phyloP scores from a whole-genome alignment of 2,797 vertebrate genomes.

The Falco rusticolus region DNA sequence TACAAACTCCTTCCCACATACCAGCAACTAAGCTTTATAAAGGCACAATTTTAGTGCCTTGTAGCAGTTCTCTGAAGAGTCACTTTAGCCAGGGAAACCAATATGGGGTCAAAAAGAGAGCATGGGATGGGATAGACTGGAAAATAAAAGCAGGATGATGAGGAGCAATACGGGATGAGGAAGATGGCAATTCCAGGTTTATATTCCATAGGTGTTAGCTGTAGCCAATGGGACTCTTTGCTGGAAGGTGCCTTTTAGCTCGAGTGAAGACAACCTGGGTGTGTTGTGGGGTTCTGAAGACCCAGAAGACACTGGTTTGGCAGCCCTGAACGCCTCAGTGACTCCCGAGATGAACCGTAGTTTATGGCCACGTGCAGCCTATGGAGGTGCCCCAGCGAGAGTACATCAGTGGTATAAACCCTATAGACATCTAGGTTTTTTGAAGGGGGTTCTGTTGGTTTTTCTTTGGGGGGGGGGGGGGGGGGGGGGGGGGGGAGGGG shows the following conservation, averaged over 20 bases:
- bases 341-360: neutral
- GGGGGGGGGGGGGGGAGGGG: too few relatives aligned
- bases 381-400: neutral
- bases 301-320: neutral
- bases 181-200: neutral
- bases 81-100: neutral
- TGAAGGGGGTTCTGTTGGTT: neutral
- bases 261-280: neutral
- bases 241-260: neutral
- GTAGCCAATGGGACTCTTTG: neutral
- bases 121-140: neutral
- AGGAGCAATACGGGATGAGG: neutral
- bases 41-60: neutral
- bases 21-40: neutral
- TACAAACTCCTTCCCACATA: neutral
- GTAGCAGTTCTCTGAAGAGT: neutral
- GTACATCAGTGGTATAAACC: neutral
- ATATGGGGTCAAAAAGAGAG: neutral
- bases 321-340: neutral
- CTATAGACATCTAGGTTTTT: neutral
- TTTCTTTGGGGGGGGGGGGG: too few relatives aligned
- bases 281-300: neutral
- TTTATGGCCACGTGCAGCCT: neutral
- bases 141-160: neutral
- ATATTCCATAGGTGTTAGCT: neutral